phyloP scores from a whole-genome alignment of 2,888 invertebrate genomes.

The Cryptocheilus praepositus region DNA sequence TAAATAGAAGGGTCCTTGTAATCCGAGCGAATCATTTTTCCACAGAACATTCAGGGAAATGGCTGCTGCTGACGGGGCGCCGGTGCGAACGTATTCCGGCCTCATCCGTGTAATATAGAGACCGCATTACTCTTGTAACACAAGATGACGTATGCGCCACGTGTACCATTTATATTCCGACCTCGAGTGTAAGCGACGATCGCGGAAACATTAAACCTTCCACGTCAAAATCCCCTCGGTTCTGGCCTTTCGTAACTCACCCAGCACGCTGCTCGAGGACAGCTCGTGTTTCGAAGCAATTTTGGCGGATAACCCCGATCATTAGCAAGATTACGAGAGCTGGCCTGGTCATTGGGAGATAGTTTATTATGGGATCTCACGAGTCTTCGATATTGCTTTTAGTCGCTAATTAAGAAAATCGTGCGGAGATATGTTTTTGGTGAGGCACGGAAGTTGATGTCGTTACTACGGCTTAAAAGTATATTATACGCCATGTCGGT shows the following conservation, averaged over 20 bases:
- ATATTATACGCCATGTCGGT: no score
- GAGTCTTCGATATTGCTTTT: neutral
- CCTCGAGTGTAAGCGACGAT: constrained; percentile 1
- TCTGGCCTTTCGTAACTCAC: neutral
- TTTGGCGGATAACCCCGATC: constrained; percentile 1
- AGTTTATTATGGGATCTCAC: neutral
- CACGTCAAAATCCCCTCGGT: neutral
- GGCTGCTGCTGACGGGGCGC: neutral
- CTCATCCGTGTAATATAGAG: neutral
- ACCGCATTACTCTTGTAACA: constrained; percentile 1
- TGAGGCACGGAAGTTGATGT: no score
- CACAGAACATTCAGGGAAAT: neutral
- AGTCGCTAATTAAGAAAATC: neutral
- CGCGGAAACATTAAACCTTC: constrained; percentile 1
- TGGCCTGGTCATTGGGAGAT: neutral
- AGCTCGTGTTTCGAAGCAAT: constrained; percentile 8
- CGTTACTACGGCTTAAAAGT: no score
- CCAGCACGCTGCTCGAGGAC: neutral
- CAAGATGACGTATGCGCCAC: neutral
- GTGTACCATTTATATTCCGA: constrained; percentile 10
- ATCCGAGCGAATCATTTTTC: constrained; percentile 4
- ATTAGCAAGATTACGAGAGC: constrained; percentile 2
- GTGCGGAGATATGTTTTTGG: neutral
- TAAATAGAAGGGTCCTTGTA: constrained; percentile 1
- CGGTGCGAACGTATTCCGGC: neutral